Percentiles rank a stretch among this genome's conserved stretches.
Conservation (phyloP, 2,888 invertebrate species). For the Pemphredon lugubris region DNA sequence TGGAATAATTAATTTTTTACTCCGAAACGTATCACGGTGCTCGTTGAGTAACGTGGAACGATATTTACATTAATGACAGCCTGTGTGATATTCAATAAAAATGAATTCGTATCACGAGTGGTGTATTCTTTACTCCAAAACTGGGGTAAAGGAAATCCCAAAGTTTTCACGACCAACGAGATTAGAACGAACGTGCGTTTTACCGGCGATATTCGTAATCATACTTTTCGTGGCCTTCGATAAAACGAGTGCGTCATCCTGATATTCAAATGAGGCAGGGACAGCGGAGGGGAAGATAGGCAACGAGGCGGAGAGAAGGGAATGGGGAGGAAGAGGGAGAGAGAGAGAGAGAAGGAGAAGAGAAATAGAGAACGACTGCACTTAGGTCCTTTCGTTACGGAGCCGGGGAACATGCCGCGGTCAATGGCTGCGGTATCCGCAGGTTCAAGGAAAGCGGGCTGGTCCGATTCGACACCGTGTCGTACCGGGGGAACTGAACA, state of each 20-base stretch:
- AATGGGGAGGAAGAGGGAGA: conserved; percentile 6
- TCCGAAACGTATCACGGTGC: too few species aligned
- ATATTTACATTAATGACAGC: too few species aligned
- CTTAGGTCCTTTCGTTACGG: conserved; percentile 66
- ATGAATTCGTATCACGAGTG: too few species aligned
- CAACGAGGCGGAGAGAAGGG: conserved; percentile 17
- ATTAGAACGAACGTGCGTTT: conserved; percentile 5
- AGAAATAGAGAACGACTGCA: conserved; percentile 51
- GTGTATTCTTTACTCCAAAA: too few species aligned
- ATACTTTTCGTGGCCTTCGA: conserved; percentile 37
- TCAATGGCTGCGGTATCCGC: conserved; percentile 79
- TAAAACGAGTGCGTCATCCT: conserved; percentile 44
- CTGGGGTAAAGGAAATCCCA: too few species aligned
- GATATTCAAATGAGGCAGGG: conserved; percentile 52
- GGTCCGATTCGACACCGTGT: conserved; percentile 75
- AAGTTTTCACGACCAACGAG: too few species aligned
- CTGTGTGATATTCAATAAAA: too few species aligned
- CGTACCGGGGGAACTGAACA: conserved; percentile 64
- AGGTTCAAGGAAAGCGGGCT: conserved; percentile 80
- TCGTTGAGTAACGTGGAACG: too few species aligned
- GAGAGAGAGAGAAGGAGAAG: conserved; percentile 18
- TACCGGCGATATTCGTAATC: conserved; percentile 16
- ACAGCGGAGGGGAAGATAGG: conserved; percentile 41
- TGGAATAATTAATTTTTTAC: too few species aligned
- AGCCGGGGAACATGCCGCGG: conserved; percentile 70